Evolutionary conservation across 1,140 invertebrate genomes (phyloP).

Genomic region (Wiebesia pumilae): DNA sequence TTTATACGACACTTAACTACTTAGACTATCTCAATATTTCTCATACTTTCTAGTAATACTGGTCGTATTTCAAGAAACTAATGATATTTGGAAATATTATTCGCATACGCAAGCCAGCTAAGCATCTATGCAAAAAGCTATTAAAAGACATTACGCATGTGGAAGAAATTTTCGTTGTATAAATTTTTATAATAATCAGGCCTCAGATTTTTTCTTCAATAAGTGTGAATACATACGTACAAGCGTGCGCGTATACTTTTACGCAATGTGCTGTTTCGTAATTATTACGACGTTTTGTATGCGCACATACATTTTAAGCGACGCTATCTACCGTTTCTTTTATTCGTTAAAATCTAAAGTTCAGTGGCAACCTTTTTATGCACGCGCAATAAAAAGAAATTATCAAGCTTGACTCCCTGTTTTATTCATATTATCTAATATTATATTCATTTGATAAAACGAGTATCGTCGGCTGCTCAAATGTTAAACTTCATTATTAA

Average conservation of each 20-base stretch:
- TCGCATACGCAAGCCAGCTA: slow-evolving; percentile 13
- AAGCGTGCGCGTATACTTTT: not conserved
- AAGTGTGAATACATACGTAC: not conserved
- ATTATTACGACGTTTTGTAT: slow-evolving; percentile 17
- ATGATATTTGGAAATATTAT: slow-evolving; percentile 41
- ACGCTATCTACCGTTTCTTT: slow-evolving; percentile 10
- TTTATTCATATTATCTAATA: slow-evolving; percentile 24
- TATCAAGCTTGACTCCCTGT: not conserved
- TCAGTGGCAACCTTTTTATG: slow-evolving; percentile 22
- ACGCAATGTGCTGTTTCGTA: slow-evolving; percentile 44
- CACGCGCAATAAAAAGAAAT: slow-evolving; percentile 14
- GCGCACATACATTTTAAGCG: slow-evolving; percentile 4
- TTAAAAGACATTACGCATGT: slow-evolving; percentile 14
- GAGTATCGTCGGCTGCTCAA: not conserved
- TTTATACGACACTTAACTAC: not conserved
- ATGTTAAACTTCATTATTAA: slow-evolving; percentile 42
- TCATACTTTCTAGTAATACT: slow-evolving; percentile 38
- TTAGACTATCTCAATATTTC: slow-evolving; percentile 3
- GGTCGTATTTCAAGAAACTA: not conserved
- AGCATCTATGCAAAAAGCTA: slow-evolving; percentile 3
- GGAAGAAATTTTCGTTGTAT: slow-evolving; percentile 19
- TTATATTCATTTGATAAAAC: not conserved
- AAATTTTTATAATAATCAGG: slow-evolving; percentile 20
- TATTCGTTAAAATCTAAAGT: slow-evolving; percentile 34
- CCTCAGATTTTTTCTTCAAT: not conserved